Evolutionary conservation across 2,113 vertebrate species (phyloP).

Genomic region (Sinocyclocheilus rhinocerous): DNA sequence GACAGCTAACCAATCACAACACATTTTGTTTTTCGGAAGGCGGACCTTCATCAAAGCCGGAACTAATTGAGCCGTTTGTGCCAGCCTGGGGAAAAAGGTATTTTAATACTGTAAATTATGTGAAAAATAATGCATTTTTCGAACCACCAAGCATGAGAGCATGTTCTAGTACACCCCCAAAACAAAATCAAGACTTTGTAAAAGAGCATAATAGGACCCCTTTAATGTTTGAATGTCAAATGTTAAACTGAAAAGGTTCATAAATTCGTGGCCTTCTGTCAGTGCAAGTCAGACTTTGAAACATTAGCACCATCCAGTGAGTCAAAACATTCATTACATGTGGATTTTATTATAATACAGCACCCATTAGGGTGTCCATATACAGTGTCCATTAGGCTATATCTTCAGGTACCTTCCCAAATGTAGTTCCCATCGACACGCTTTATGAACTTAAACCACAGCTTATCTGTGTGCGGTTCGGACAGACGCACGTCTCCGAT

Average conservation of each 20-base stretch:
- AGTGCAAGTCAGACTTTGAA: neutral
- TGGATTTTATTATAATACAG: neutral
- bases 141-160: too few relatives aligned
- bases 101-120: too few relatives aligned
- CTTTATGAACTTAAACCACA: conserved; percentile 93
- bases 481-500: conserved; percentile 78
- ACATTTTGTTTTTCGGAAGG: too few relatives aligned
- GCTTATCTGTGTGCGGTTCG: conserved; percentile 71
- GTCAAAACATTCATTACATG: conserved; percentile 15
- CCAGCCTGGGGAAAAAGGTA: too few relatives aligned
- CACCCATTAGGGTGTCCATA: too few relatives aligned
- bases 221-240: neutral
- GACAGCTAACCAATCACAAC: too few relatives aligned
- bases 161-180: too few relatives aligned
- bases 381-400: neutral
- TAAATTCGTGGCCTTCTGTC: neutral
- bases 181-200: too few relatives aligned
- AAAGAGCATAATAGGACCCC: too few relatives aligned
- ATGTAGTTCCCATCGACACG: conserved; percentile 69
- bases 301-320: conserved; percentile 64
- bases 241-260: neutral
- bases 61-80: too few relatives aligned
- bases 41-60: too few relatives aligned
- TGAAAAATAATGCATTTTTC: too few relatives aligned
- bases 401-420: conserved; percentile 83